Evolutionary conservation across 2,797 vertebrate genomes (phyloP).

Genomic region (Schizopygopsis malacanthus): DNA sequence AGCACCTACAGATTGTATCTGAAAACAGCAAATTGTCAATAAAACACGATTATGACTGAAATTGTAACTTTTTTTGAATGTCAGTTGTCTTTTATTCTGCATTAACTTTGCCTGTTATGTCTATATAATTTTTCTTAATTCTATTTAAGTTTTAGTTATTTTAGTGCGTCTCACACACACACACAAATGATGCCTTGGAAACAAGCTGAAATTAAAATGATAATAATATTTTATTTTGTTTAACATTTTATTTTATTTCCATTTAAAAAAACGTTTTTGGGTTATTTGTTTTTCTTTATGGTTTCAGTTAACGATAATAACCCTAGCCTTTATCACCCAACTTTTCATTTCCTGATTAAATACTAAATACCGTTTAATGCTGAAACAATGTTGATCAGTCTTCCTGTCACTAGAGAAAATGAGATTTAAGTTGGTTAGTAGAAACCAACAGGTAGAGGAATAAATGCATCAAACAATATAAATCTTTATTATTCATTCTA

Average conservation of each 20-base stretch:
- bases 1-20: conserved; percentile 24
- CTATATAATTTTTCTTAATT: background rate
- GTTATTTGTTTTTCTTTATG: no score
- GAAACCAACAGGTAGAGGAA: background rate
- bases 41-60: background rate
- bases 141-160: background rate
- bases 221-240: no score
- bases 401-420: background rate
- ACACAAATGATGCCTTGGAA: no score
- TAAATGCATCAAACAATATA: conserved; percentile 45
- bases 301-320: background rate
- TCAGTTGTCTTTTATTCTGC: background rate
- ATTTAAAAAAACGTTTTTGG: no score
- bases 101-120: background rate
- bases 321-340: background rate
- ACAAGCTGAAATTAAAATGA: no score
- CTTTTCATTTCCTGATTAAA: background rate
- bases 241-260: no score
- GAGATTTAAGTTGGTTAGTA: background rate
- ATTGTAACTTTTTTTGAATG: background rate
- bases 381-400: background rate
- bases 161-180: background rate
- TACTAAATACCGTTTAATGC: background rate
- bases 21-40: conserved; percentile 27
- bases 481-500: conserved; percentile 42